Evolutionary conservation across 1,140 invertebrate species (phyloP).

Genomic region (Diabrotica undecimpunctata): DNA sequence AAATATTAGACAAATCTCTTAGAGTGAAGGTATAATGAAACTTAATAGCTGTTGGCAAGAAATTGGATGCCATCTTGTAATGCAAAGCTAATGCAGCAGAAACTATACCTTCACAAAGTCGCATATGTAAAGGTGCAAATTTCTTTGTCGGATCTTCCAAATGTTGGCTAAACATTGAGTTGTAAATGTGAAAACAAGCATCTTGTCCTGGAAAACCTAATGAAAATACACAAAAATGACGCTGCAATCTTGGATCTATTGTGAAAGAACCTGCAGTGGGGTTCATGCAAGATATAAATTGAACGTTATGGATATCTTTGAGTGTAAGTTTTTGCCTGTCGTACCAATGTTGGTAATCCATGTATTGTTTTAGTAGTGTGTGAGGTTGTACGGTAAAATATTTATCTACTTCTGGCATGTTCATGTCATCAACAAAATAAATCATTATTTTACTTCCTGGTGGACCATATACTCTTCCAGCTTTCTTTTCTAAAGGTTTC

Average conservation of each 20-base stretch:
- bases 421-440: conserved; percentile 95
- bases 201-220: conserved; percentile 80
- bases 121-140: conserved; percentile 59
- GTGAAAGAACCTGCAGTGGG: conserved; percentile 93
- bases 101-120: conserved; percentile 61
- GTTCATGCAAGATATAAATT: conserved; percentile 95
- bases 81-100: conserved; percentile 73
- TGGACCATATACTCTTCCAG: conserved; percentile 88
- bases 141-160: conserved; percentile 63
- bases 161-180: conserved; percentile 77
- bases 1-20: conserved; percentile 87
- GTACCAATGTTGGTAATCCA: conserved; percentile 94
- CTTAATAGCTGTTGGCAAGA: conserved; percentile 88
- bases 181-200: conserved; percentile 79
- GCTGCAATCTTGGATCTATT: conserved; percentile 85
- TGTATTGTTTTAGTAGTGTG: conserved; percentile 87
- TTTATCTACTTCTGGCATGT: conserved; percentile 94
- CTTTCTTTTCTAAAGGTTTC: conserved; percentile 92
- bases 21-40: conserved; percentile 95
- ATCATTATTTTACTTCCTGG: conserved; percentile 86
- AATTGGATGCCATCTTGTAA: conserved; percentile 67
- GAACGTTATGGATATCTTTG: conserved; percentile 91
- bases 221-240: conserved; percentile 92
- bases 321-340: conserved; percentile 80
- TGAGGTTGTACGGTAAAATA: conserved; percentile 96